Evolutionary conservation across 1,140 invertebrate genomes (phyloP).

Genomic region (Oncopodura yosiiana): DNA sequence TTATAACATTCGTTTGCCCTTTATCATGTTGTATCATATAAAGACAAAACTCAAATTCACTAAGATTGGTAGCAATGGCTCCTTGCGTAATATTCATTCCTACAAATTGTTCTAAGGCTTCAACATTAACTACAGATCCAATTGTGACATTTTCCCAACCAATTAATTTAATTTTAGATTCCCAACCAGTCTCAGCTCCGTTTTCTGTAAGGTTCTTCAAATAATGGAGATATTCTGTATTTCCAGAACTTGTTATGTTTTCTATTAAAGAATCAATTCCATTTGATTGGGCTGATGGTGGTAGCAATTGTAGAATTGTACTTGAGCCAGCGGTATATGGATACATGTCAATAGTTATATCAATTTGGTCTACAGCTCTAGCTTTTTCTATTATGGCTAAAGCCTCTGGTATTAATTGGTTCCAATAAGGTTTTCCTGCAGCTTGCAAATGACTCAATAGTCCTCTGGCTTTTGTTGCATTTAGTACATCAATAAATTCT

Average conservation of each 20-base stretch:
- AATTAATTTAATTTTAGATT: slow-evolving; percentile 27
- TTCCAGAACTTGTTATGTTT: slow-evolving; percentile 16
- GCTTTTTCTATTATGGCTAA: slow-evolving; percentile 18
- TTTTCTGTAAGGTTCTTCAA: slow-evolving; percentile 23
- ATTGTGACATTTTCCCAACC: slow-evolving; percentile 29
- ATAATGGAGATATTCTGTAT: slow-evolving; percentile 10
- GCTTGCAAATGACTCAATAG: slow-evolving; percentile 30
- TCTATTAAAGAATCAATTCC: slow-evolving; percentile 19
- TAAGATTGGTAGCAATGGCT: background rate
- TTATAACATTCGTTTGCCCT: slow-evolving; percentile 28
- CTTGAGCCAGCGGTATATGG: slow-evolving; percentile 27
- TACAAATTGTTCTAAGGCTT: slow-evolving; percentile 12
- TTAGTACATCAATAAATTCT: slow-evolving; percentile 24
- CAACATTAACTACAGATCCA: slow-evolving; percentile 17
- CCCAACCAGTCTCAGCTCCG: slow-evolving; percentile 28
- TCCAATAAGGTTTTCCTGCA: slow-evolving; percentile 31
- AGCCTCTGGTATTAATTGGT: slow-evolving; percentile 13
- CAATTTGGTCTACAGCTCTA: slow-evolving; percentile 15
- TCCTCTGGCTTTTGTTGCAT: slow-evolving; percentile 22
- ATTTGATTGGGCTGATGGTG: slow-evolving; percentile 21
- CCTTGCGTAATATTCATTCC: slow-evolving; percentile 17
- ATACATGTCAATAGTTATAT: slow-evolving; percentile 31
- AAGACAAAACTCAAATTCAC: slow-evolving; percentile 27
- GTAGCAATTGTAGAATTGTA: slow-evolving; percentile 29
- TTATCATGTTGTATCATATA: slow-evolving; percentile 15